Evolutionary conservation across 2,797 vertebrate genomes (phyloP).

Genomic region (Brachyalestes nurse): DNA sequence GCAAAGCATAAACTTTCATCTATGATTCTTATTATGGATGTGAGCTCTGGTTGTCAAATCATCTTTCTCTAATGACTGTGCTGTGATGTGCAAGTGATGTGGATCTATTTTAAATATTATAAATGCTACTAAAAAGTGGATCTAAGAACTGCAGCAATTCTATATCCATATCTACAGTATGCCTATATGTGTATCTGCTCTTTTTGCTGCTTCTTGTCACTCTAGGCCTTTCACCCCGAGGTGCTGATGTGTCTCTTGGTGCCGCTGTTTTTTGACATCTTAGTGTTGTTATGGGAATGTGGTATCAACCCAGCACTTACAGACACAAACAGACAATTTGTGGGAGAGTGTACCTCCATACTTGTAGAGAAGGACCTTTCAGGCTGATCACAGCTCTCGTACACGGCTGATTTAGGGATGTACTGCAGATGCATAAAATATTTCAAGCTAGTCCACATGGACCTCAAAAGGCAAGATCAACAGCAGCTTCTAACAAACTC

Average conservation of each 20-base stretch:
- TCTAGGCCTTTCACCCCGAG: not conserved
- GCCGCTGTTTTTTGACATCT: not conserved
- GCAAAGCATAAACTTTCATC: not conserved
- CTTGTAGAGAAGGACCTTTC: not conserved
- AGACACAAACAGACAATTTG: slow-evolving; percentile 5
- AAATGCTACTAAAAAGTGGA: not conserved
- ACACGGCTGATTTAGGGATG: not conserved
- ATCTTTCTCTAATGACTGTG: not conserved
- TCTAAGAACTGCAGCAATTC: not conserved
- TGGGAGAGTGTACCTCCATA: not conserved
- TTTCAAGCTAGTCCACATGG: slow-evolving; percentile 12
- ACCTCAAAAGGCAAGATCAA: slow-evolving; percentile 42
- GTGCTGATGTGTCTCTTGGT: not conserved
- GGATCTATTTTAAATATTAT: not conserved
- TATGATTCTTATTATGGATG: not conserved
- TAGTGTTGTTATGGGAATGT: not conserved
- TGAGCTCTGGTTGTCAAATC: not conserved
- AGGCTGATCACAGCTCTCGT: not conserved
- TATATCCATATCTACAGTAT: not conserved
- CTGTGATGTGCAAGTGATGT: slow-evolving; percentile 5
- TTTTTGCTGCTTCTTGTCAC: not conserved
- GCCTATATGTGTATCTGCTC: not conserved
- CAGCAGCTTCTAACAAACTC: slow-evolving; percentile 39
- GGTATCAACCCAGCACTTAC: not conserved
- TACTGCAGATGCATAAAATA: slow-evolving; percentile 2